Base-by-base conservation (phyloP, 2,888 invertebrate genomes). In the Escarpia spicata region DNA sequence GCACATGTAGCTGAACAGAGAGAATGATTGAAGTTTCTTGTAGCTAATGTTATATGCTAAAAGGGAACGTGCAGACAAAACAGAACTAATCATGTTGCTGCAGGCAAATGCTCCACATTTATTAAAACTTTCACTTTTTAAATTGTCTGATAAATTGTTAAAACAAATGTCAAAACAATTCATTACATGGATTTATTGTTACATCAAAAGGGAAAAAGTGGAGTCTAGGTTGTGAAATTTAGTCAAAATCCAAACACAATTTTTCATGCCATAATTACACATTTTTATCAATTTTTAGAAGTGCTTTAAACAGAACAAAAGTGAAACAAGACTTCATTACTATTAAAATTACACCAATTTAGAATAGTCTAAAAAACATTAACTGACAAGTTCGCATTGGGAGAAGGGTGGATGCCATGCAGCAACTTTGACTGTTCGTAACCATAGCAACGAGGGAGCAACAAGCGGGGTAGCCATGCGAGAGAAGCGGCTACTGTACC, bases 401-500 rank as follows among this genome's bases (percentile, higher is more conserved):
- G 52, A 9, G 15, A 15, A 52, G 52, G 52, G 52, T 9, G 10
- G 52, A 52, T 52, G 52, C 75, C 19, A 75, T 75, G 75, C 75
- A 75, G 26, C 75, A 26, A 75, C 75, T 75, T 26, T n/a, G 75
- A 75, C 19, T 75, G 75, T 26, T n/a, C 26, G 19, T 75, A 75
- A 75, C 75, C 75, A 75, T 26, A 75, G 75, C 15, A 75, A 75
- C n/a, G 26, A 75, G 75, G 75, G 19, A 6, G 26, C 75, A 75
- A n/a, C 26, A 75, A 75, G 75, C 75, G n/a, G n/a, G 75, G 60
- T 4, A 19, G 60, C 60, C 75, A 75, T 75, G 75, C 75, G 26
- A 52, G 26, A 19, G 75, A 26, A 26, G 75, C 75, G 6, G 75
- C 75, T 75, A 75, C 75, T 0, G 26, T 93, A 94, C 97, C 96